These are phyloP conservation scores for Piliocolobus tephrosceles DNA, from an alignment of 2,113 vertebrate genomes.

Conservation along the genomic window DNA sequence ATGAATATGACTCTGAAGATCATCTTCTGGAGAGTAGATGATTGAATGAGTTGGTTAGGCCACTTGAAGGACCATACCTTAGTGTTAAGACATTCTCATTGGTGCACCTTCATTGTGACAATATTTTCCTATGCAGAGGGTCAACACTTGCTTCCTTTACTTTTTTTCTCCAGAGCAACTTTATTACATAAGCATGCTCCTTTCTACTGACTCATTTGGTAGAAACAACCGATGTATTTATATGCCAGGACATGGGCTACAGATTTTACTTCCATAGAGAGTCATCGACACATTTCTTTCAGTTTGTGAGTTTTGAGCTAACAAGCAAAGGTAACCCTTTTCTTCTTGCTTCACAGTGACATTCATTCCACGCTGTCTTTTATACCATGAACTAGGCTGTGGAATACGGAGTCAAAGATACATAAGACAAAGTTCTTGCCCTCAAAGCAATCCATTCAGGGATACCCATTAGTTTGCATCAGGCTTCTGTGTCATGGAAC, in stretches of 20 bases:
- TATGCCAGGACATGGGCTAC: not conserved
- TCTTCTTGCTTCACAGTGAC: not conserved
- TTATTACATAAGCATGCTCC: not conserved
- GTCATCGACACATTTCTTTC: not conserved
- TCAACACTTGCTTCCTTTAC: not conserved
- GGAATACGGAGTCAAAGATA: not conserved
- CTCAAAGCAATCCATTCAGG: not conserved
- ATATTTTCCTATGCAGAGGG: not conserved
- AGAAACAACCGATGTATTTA: not conserved
- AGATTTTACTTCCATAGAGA: too few relatives aligned
- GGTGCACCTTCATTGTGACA: not conserved
- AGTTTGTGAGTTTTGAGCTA: not conserved
- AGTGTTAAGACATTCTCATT: not conserved
- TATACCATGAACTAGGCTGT: not conserved
- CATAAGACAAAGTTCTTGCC: not conserved
- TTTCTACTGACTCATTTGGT: not conserved
- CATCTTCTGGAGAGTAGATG: not conserved
- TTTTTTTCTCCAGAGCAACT: not conserved
- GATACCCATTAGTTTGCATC: not conserved
- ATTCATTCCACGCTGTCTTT: not conserved
- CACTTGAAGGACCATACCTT: not conserved
- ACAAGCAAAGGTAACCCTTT: not conserved
- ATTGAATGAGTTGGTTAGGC: not conserved
- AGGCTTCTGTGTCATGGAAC: not conserved
- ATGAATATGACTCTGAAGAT: not conserved